phyloP scores from a whole-genome alignment of 2,113 vertebrate genomes.

The Lamprologus lemairii region DNA sequence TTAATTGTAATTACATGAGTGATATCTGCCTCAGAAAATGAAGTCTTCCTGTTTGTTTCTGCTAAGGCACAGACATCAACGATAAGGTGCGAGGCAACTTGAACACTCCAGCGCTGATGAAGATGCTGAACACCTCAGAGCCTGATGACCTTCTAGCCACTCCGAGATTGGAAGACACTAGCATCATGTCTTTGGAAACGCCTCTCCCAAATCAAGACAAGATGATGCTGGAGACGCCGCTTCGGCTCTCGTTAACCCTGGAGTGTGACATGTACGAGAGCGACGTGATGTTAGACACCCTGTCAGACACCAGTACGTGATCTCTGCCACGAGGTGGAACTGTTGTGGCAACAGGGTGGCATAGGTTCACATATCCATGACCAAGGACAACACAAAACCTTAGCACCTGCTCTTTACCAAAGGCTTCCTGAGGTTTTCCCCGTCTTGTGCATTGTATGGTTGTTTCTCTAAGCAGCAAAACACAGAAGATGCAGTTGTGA shows the following conservation, averaged over 20 bases:
- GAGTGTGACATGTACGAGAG: constrained; percentile 98
- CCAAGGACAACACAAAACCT: constrained; percentile 4
- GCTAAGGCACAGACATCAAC: constrained; percentile 90
- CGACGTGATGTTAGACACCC: constrained; percentile 94
- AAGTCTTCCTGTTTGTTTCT: neutral
- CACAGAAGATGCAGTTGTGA: neutral
- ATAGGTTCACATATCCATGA: neutral
- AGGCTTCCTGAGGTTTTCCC: constrained; percentile 26
- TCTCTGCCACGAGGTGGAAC: constrained; percentile 29
- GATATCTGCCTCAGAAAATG: neutral
- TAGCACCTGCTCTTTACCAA: constrained; percentile 1
- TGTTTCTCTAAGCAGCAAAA: neutral
- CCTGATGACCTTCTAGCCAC: constrained; percentile 77
- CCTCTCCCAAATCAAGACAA: constrained; percentile 77
- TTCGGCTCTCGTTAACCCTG: constrained; percentile 81
- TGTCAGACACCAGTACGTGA: constrained; percentile 95
- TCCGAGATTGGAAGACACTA: constrained; percentile 76
- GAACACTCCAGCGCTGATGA: constrained; percentile 85
- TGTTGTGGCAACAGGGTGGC: constrained; percentile 14
- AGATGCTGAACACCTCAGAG: constrained; percentile 87
- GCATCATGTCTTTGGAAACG: constrained; percentile 77
- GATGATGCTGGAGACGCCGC: constrained; percentile 76
- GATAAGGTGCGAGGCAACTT: constrained; percentile 88
- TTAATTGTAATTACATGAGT: neutral
- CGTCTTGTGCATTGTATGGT: constrained; percentile 14